Evolutionary conservation across 2,888 invertebrate species (phyloP).

Genomic region (Dione vanillae): DNA sequence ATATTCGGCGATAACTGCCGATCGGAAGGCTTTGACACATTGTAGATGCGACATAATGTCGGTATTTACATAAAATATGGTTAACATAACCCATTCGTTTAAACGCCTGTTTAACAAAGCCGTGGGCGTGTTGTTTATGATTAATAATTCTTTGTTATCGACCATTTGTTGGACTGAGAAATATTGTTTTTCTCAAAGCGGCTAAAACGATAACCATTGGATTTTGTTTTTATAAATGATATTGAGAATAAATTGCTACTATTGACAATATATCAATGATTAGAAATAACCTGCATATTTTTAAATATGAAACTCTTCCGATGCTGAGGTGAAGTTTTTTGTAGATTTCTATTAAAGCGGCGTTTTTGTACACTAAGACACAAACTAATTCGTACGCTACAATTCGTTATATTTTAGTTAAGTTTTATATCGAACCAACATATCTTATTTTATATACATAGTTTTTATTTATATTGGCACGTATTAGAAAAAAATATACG

Average conservation of each 20-base stretch:
- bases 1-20: conserved; percentile 29
- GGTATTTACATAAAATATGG: conserved; percentile 33
- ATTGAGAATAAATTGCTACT: not conserved
- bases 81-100: conserved; percentile 16
- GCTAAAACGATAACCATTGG: not conserved
- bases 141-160: conserved; percentile 19
- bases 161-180: not conserved
- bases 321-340: too few species aligned
- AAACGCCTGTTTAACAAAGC: conserved; percentile 7
- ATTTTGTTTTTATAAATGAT: not conserved
- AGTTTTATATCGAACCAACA: too few species aligned
- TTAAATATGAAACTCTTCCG: too few species aligned
- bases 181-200: not conserved
- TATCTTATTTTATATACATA: too few species aligned
- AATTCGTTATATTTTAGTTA: too few species aligned
- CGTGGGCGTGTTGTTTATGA: conserved; percentile 19
- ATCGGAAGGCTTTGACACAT: conserved; percentile 28
- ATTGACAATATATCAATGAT: conserved; percentile 29
- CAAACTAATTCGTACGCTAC: too few species aligned
- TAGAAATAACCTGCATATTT: too few species aligned
- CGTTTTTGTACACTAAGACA: too few species aligned
- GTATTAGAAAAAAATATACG: too few species aligned
- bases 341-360: too few species aligned
- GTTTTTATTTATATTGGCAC: too few species aligned
- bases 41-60: conserved; percentile 30